Evolutionary conservation across 2,888 invertebrate species (phyloP).

Genomic region (Nebria brevicollis): DNA sequence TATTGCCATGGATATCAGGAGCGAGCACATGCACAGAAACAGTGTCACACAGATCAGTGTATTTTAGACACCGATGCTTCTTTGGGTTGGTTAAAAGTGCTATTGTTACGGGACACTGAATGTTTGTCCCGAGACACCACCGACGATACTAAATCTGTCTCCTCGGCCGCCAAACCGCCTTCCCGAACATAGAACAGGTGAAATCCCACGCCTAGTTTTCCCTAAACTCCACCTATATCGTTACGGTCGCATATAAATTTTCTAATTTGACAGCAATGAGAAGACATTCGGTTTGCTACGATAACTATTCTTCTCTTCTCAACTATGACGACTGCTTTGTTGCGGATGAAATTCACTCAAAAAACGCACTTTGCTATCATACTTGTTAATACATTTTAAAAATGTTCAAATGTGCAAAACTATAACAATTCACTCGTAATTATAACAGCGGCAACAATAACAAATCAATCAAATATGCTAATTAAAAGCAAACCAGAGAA

Average conservation of each 20-base stretch:
- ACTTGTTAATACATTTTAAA: too few species aligned
- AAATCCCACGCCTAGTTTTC: constrained; percentile 25
- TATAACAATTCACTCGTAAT: not conserved
- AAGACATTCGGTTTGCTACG: constrained; percentile 27
- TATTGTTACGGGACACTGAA: constrained; percentile 45
- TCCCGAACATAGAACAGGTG: constrained; percentile 35
- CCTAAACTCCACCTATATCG: constrained; percentile 1
- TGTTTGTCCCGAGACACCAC: constrained; percentile 40
- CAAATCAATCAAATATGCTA: not conserved
- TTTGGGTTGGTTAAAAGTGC: constrained; percentile 38
- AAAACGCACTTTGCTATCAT: too few species aligned
- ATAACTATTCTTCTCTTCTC: not conserved
- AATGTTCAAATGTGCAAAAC: too few species aligned
- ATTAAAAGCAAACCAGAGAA: not conserved
- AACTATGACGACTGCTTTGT: not conserved
- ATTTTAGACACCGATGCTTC: not conserved
- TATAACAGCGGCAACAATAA: not conserved
- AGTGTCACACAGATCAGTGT: too few species aligned
- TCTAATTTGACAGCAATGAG: constrained; percentile 41
- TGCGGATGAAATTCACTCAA: too few species aligned
- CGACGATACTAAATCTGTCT: constrained; percentile 40
- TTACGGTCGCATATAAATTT: constrained; percentile 27
- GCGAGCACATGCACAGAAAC: too few species aligned
- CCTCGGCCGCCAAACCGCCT: not conserved
- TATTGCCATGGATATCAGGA: not conserved